Conservation (phyloP, 2,888 invertebrate genomes). For the Cactoblastis cactorum region DNA sequence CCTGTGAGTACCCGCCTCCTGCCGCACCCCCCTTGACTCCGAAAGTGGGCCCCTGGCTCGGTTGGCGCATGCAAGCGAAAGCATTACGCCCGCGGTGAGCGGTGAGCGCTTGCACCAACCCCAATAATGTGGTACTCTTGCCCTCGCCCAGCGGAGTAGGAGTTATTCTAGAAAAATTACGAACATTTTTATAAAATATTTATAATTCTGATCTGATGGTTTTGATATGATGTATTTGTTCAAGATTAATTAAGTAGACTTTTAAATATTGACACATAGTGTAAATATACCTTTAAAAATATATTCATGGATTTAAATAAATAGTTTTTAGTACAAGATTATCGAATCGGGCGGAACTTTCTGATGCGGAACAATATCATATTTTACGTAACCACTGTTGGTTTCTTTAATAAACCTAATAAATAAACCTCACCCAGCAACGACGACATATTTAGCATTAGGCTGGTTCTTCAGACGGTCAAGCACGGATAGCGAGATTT, state of each 20-base stretch:
- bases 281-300: too few species aligned
- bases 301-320: too few species aligned
- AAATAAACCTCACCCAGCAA: slow-evolving; percentile 86
- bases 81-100: slow-evolving; percentile 91
- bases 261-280: too few species aligned
- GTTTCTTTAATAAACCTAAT: too few species aligned
- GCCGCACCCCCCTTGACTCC: slow-evolving; percentile 99
- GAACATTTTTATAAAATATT: too few species aligned
- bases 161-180: slow-evolving; percentile 86
- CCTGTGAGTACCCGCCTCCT: slow-evolving; percentile 97
- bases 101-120: slow-evolving; percentile 94
- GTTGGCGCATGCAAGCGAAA: slow-evolving; percentile 96
- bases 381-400: too few species aligned
- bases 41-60: slow-evolving; percentile 99
- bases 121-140: slow-evolving; percentile 97
- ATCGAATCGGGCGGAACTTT: too few species aligned
- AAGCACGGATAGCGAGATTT: slow-evolving; percentile 90
- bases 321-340: too few species aligned
- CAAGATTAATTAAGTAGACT: too few species aligned
- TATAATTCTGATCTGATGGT: too few species aligned
- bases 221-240: too few species aligned
- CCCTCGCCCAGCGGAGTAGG: slow-evolving; percentile 99
- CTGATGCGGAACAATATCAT: too few species aligned
- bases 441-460: slow-evolving; percentile 95
- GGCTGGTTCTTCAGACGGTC: slow-evolving; percentile 84